Evolutionary conservation across 2,113 vertebrate species (phyloP), one percentile per base, ranked within the genome.

Genomic region (Eubucco bourcierii): DNA sequence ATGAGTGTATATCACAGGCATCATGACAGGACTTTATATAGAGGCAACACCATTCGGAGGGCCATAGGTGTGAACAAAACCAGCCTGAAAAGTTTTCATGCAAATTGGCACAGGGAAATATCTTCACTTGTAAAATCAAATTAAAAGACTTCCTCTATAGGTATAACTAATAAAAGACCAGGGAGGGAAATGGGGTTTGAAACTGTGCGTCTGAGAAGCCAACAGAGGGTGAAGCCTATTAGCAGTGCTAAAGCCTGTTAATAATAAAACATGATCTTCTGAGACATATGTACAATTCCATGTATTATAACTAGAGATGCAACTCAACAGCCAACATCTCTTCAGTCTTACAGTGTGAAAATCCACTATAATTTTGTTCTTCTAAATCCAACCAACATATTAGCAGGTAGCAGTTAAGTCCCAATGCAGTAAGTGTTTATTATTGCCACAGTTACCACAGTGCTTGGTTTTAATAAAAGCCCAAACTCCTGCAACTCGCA

Each of bases 291-390:
- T 87, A 95, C 91, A 94, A 90, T 71, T 82, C 72, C 79, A 37
- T 78, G 73, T 74, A 80, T 94, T 95, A 70, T 37, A 95, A 86
- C 63, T 89, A 61, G 94, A 94, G 96, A 94, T 96, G 87, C 60
- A 94, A 87, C 77, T 93, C 94, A 95, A 95, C 89, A 91, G 88
- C 87, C 90, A 96, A 88, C 58, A 94, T 56, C 86, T 96, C 84
- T 96, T 91, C 81, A 95, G 92, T 90, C 89, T 84, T 75, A 81
- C 74, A 72, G 84, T 93, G 66, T 70, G 72, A 95, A 96, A 91
- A 34, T 9, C 63, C 56, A 65, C 83, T 90, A 68, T 74, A 87
- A 95, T 97, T 95, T 88, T 75, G 82, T 96, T 97, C 27, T 96
- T 93, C 74, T 67, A 96, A 93, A 94, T 90, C 64, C 4, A 27